phyloP scores from a whole-genome alignment of 2,888 invertebrate genomes.

The Tenthredo amoena region DNA sequence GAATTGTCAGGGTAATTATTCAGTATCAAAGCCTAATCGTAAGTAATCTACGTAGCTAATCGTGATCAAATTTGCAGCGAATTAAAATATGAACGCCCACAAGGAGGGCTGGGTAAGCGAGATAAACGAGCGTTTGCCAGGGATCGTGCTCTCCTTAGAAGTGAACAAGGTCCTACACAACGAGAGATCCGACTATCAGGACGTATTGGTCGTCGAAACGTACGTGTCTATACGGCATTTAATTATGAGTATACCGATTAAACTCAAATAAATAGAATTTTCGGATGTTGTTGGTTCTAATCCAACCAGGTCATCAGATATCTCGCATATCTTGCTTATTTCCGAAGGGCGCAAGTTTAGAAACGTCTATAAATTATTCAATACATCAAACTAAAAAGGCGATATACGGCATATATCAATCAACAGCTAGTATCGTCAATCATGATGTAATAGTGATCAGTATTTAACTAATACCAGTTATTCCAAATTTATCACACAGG shows the following conservation, averaged over 20 bases:
- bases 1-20: neutral
- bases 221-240: constrained; percentile 76
- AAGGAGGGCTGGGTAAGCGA: constrained; percentile 96
- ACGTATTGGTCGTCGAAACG: constrained; percentile 91
- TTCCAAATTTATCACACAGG: constrained; percentile 74
- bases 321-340: too few species aligned
- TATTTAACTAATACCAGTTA: neutral
- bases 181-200: constrained; percentile 91
- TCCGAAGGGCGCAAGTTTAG: neutral
- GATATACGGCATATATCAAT: too few species aligned
- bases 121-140: constrained; percentile 93
- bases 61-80: neutral
- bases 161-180: constrained; percentile 89
- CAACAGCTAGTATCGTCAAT: neutral
- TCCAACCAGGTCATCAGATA: neutral
- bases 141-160: constrained; percentile 92
- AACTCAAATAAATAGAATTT: neutral
- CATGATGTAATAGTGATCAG: neutral
- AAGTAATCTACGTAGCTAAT: neutral
- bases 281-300: neutral
- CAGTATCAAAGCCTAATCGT: neutral
- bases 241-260: neutral
- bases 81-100: constrained; percentile 83
- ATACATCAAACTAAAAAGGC: too few species aligned
- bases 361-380: neutral